A percentile compares a stretch with the other conserved stretches of the same genome.
Evolutionary conservation across 2,797 vertebrate genomes (phyloP).

Genomic region (Cossypha niveicapilla): DNA sequence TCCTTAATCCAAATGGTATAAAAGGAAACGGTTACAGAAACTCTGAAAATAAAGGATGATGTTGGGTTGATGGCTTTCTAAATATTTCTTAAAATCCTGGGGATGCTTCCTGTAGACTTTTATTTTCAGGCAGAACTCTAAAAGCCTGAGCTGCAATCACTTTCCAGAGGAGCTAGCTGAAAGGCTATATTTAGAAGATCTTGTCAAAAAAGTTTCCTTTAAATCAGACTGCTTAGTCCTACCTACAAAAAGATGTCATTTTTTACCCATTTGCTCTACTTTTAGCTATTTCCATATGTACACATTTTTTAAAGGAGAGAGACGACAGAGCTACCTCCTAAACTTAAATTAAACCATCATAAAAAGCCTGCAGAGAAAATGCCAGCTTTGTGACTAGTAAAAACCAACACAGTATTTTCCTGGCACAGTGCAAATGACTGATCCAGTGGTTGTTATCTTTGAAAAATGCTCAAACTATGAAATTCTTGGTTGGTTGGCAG

Average conservation of each 20-base stretch:
- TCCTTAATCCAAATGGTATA: neutral
- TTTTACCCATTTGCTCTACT: slow-evolving; percentile 8
- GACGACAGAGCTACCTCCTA: neutral
- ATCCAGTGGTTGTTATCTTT: slow-evolving; percentile 48
- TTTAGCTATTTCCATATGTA: slow-evolving; percentile 13
- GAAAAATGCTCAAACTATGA: slow-evolving; percentile 36
- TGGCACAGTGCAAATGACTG: slow-evolving; percentile 37
- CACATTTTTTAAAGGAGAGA: neutral
- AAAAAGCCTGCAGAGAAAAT: slow-evolving; percentile 32
- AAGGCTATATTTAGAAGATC: neutral
- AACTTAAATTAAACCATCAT: slow-evolving; percentile 28
- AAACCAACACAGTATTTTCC: slow-evolving; percentile 41
- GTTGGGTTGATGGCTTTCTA: neutral
- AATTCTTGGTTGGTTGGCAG: slow-evolving; percentile 15
- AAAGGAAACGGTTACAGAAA: slow-evolving; percentile 30
- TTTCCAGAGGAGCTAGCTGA: neutral
- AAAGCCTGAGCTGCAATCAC: neutral
- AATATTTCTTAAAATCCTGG: neutral
- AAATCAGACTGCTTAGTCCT: neutral
- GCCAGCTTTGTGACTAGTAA: slow-evolving; percentile 18
- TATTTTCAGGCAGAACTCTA: neutral
- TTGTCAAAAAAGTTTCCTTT: neutral
- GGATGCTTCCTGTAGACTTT: neutral
- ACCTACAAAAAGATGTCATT: neutral
- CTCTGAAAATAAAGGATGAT: slow-evolving; percentile 6